These are phyloP conservation scores for Druon quercuslanigerum DNA, from an alignment of 1,140 invertebrate genomes.

Conservation along the genomic window DNA sequence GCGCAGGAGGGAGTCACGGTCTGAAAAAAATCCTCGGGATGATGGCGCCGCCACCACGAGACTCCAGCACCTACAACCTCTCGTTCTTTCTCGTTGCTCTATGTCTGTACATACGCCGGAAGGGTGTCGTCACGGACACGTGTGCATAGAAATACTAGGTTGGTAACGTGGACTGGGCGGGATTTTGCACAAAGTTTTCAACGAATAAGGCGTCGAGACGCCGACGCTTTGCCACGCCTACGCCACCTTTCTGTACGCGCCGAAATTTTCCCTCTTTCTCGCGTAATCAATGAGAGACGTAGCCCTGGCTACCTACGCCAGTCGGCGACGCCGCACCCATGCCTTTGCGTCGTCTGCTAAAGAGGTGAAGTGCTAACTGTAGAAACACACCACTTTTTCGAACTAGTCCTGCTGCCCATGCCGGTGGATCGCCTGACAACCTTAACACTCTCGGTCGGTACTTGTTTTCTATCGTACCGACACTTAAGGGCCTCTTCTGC, in stretches of 20 bases:
- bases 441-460: not conserved
- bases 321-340: slow-evolving; percentile 57
- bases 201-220: slow-evolving; percentile 74
- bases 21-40: slow-evolving; percentile 61
- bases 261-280: slow-evolving; percentile 75
- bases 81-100: slow-evolving; percentile 47
- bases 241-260: slow-evolving; percentile 67
- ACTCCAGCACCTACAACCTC: slow-evolving; percentile 32
- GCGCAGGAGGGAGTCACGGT: slow-evolving; percentile 54
- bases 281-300: slow-evolving; percentile 74
- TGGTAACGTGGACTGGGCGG: slow-evolving; percentile 67
- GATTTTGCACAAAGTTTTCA: slow-evolving; percentile 76
- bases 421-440: not conserved
- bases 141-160: slow-evolving; percentile 51
- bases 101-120: slow-evolving; percentile 45
- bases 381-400: not conserved
- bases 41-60: slow-evolving; percentile 57
- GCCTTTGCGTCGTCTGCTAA: slow-evolving; percentile 51
- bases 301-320: slow-evolving; percentile 60
- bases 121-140: slow-evolving; percentile 57
- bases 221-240: slow-evolving; percentile 73
- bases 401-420: not conserved
- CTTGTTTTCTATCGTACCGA: not conserved
- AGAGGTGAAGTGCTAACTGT: slow-evolving; percentile 49
- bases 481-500: no score